Percentiles rank a stretch among this genome's conserved stretches.
phyloP scores from a whole-genome alignment of 2,797 vertebrate genomes.

The Nannoperca australis region DNA sequence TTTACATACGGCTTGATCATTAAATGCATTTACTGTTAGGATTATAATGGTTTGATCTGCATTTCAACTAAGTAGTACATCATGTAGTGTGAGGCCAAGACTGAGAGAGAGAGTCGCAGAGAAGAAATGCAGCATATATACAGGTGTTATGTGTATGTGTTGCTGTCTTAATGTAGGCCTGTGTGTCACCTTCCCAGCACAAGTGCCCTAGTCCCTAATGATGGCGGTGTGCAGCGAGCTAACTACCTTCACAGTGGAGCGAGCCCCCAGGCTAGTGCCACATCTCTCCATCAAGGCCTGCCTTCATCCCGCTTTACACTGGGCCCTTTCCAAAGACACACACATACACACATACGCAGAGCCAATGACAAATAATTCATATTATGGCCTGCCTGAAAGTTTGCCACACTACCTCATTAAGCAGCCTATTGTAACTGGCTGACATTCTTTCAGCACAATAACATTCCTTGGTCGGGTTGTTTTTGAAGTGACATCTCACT shows the following conservation, averaged over 20 bases:
- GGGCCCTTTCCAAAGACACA: slow-evolving; percentile 83
- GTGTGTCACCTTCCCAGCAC: slow-evolving; percentile 82
- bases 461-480: slow-evolving; percentile 76
- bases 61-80: slow-evolving; percentile 13
- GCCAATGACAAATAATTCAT: slow-evolving; percentile 88
- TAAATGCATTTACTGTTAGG: slow-evolving; percentile 5
- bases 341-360: slow-evolving; percentile 70
- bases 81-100: slow-evolving; percentile 31
- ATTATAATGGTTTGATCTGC: slow-evolving; percentile 24
- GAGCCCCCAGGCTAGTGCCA: slow-evolving; percentile 89
- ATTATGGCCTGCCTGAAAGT: slow-evolving; percentile 85
- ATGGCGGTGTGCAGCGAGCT: slow-evolving; percentile 86
- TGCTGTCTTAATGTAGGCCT: slow-evolving; percentile 63
- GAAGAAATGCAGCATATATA: slow-evolving; percentile 52
- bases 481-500: slow-evolving; percentile 83
- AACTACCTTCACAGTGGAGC: slow-evolving; percentile 88
- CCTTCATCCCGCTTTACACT: slow-evolving; percentile 88
- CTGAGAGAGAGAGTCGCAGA: slow-evolving; percentile 27
- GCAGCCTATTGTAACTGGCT: slow-evolving; percentile 81
- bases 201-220: slow-evolving; percentile 86
- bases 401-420: slow-evolving; percentile 86
- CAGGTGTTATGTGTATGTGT: slow-evolving; percentile 77
- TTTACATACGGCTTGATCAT: slow-evolving; percentile 7
- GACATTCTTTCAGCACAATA: slow-evolving; percentile 83
- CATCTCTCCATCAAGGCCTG: slow-evolving; percentile 88